Base-by-base conservation (phyloP, 2,888 invertebrate genomes). In the Orthosia gracilis region DNA sequence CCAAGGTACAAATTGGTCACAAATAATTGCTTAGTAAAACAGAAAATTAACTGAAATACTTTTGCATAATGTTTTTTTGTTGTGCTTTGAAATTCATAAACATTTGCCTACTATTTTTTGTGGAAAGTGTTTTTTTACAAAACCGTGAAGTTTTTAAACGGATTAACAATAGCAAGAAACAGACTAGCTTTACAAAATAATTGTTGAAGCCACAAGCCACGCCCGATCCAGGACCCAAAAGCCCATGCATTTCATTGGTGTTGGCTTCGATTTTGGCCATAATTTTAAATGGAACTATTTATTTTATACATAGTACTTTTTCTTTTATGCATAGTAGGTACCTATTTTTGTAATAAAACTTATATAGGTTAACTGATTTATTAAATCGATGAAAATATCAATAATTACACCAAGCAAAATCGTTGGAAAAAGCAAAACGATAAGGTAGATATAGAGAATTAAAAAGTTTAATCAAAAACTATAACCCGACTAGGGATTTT, bases 1-100 rank as follows among this genome's bases (percentile, higher is more conserved):
- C 68, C 17, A 45, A 47, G 18, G 21, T 80, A 68, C 54, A 31
- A 70, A 75, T 59, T 65, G 50, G 45, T 31, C 18, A 52, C 52
- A 52, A 52, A 54, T 62, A 55, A 50, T 61, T 40, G 23, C n/a
- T 47, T 13, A 40, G 57, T 54, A 47, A 61, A 69, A 55, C 40
- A 59, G 26, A 50, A 26, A 7, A 45, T 23, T 63, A 31, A 23
- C n/a, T 57, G n/a, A 50, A 40, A 59, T 75, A 18, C 4, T 54
- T 49, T n/a, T 15, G 12, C 26, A 15, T 50, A 45, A n/a, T 23
- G 23, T n/a, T 45, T 13, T 3, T 45, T 3, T 45, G 5, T 55
- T 26, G 21, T 45, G 45, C 55, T 59, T 59, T 78, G 17, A 47
- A 59, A n/a, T 40, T 49, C 11, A 31, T 45, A n/a, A 15, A 45